Percentiles rank a stretch among this genome's conserved stretches.
phyloP scores from a whole-genome alignment of 1,140 invertebrate genomes.

The Tachypleus tridentatus region DNA sequence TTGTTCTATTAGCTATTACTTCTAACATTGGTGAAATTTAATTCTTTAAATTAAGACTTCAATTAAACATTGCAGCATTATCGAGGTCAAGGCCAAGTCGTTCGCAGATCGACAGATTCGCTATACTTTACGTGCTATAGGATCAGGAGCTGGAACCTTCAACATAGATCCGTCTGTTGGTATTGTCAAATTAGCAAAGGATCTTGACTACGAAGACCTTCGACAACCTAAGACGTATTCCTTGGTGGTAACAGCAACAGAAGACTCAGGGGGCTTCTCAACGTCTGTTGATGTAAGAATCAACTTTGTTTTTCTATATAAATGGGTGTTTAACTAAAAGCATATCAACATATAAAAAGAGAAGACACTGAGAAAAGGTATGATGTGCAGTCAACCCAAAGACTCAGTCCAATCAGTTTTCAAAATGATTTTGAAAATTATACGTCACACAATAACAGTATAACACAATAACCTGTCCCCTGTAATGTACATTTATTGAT shows the following conservation, averaged over 20 bases:
- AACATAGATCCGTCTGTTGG: constrained; percentile 87
- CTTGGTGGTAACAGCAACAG: constrained; percentile 80
- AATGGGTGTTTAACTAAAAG: too few species aligned
- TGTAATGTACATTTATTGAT: too few species aligned
- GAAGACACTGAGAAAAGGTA: too few species aligned
- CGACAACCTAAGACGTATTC: constrained; percentile 85
- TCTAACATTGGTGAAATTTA: too few species aligned
- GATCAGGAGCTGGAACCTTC: constrained; percentile 85
- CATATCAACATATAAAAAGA: too few species aligned
- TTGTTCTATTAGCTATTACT: too few species aligned
- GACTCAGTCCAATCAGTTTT: too few species aligned
- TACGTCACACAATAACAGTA: too few species aligned
- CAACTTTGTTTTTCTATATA: neutral
- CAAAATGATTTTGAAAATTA: too few species aligned
- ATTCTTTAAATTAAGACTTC: neutral
- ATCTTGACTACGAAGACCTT: constrained; percentile 87
- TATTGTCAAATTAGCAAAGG: constrained; percentile 86
- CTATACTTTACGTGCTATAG: constrained; percentile 84
- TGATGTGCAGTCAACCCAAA: too few species aligned
- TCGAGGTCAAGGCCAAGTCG: constrained; percentile 90
- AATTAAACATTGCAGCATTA: constrained; percentile 50
- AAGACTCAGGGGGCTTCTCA: constrained; percentile 89
- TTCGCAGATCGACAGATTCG: constrained; percentile 89
- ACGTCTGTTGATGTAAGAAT: constrained; percentile 73
- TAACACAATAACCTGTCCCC: too few species aligned